Evolutionary conservation across 2,113 vertebrate species (phyloP).

Genomic region (Stictonetta naevosa): DNA sequence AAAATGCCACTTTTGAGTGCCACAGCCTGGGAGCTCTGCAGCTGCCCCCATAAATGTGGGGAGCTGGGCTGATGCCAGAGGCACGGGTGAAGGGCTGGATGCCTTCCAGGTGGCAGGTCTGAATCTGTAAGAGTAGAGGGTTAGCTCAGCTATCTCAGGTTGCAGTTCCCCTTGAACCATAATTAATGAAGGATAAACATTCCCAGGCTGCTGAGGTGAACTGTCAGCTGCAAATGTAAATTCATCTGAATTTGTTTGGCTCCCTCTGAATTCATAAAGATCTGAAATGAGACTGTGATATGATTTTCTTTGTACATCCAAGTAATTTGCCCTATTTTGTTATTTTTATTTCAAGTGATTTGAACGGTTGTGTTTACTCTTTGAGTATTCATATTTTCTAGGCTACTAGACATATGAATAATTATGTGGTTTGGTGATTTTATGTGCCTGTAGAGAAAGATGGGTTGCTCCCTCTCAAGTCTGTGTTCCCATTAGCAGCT

Average conservation of each 20-base stretch:
- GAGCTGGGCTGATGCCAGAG: conserved; percentile 34
- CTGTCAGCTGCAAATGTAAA: conserved; percentile 26
- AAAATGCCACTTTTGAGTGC: not conserved
- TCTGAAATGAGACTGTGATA: conserved; percentile 15
- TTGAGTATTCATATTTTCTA: not conserved
- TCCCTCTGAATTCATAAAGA: not conserved
- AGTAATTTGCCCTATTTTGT: not conserved
- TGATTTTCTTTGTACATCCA: not conserved
- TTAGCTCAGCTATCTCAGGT: conserved; percentile 38
- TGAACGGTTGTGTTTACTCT: not conserved
- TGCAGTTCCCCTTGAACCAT: conserved; percentile 60
- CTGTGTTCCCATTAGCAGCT: not conserved
- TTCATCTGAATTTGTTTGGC: conserved; percentile 22
- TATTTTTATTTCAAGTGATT: not conserved
- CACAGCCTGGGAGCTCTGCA: not conserved
- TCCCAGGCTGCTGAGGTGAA: conserved; percentile 29
- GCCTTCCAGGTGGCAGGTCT: conserved; percentile 12
- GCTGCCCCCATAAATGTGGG: rapidly evolving
- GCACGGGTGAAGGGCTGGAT: not conserved
- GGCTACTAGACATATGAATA: not conserved
- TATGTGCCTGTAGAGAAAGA: not conserved
- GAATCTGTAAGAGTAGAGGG: conserved; percentile 47
- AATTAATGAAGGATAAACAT: conserved; percentile 64
- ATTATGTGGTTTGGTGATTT: not conserved
- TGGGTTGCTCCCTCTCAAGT: not conserved